phyloP scores from a whole-genome alignment of 2,113 vertebrate species.

The Nycticorax nycticorax region DNA sequence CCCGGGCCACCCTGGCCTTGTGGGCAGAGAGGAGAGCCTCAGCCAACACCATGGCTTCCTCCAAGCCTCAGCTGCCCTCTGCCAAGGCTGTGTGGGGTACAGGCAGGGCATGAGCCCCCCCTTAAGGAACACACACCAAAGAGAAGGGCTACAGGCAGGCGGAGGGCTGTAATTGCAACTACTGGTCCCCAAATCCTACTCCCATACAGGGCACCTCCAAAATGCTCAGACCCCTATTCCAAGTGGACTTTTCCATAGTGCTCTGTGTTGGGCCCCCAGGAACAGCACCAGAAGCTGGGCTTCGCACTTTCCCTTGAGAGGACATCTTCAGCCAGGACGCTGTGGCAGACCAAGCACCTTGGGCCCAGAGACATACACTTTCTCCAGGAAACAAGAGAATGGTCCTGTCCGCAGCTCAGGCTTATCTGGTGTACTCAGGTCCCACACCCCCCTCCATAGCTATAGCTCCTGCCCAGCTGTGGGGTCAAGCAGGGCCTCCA shows the following conservation, averaged over 20 bases:
- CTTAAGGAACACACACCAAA: not conserved
- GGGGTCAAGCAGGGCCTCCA: not conserved
- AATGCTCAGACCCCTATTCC: not conserved
- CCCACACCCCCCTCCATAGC: not conserved
- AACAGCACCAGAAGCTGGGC: not conserved
- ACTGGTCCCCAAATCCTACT: not conserved
- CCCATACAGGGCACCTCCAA: not conserved
- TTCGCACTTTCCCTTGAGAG: not conserved
- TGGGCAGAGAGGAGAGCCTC: not conserved
- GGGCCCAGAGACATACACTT: not conserved
- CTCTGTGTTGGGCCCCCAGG: not conserved
- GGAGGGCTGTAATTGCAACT: not conserved
- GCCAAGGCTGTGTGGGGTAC: accelerated
- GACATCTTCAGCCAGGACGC: not conserved
- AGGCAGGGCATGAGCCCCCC: not conserved
- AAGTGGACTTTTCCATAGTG: not conserved
- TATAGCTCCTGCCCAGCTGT: not conserved
- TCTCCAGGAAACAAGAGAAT: not conserved
- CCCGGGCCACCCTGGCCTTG: accelerated
- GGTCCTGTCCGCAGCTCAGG: not conserved
- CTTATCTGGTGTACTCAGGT: not conserved
- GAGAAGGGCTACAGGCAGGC: not conserved
- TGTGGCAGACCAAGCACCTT: not conserved
- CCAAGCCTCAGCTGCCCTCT: not conserved
- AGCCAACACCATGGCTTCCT: accelerated